Base-by-base conservation (phyloP, 2,888 invertebrate genomes). In the Pachycephus smyrnensis region DNA sequence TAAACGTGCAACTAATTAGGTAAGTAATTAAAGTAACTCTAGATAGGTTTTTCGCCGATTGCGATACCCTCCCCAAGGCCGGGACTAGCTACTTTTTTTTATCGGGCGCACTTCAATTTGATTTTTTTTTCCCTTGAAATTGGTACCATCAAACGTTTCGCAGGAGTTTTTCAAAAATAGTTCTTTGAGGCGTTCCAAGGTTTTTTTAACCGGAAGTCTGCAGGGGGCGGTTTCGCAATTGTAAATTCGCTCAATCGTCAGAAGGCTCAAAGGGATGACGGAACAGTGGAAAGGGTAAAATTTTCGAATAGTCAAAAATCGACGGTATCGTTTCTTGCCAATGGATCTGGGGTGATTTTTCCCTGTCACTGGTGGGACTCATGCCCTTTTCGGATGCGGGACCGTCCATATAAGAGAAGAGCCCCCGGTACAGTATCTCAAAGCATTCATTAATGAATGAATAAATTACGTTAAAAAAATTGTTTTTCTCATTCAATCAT, bases 181-280 rank as follows among this genome's bases (percentile, higher is more conserved):
- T 55, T 55, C 23, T 6, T 55, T 9, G 40, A 55, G 40, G 9
- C 40, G 40, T 55, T 23, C 40, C 23, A 2, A 55, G 23, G 0
- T 23, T 23, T 36, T 55, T 23, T 23, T 9, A 23, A 55, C 6
- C 40, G 40, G 6, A 55, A 55, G 9, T 23, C 40, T 55, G 40
- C 40, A 9, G 40, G 40, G 40, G 40, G 40, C 23, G 40, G 40
- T 55, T 55, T 84, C 85, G 83, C 87, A 86, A 82, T 87, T 84
- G 78, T 75, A 83, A 86, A 84, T 55, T 55, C 83, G 87, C 87
- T 87, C 87, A 88, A 82, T 83, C 80, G 81, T 80, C 80, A 81
- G 80, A 86, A 80, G 84, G 40, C 86, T 85, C 83, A 80, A 55
- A 55, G 40, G 23, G 40, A 55, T 55, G 40, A 55, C 40, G 40